Base-by-base conservation (phyloP, 1,140 invertebrate species). In the Pseudachorutes palmiensis region DNA sequence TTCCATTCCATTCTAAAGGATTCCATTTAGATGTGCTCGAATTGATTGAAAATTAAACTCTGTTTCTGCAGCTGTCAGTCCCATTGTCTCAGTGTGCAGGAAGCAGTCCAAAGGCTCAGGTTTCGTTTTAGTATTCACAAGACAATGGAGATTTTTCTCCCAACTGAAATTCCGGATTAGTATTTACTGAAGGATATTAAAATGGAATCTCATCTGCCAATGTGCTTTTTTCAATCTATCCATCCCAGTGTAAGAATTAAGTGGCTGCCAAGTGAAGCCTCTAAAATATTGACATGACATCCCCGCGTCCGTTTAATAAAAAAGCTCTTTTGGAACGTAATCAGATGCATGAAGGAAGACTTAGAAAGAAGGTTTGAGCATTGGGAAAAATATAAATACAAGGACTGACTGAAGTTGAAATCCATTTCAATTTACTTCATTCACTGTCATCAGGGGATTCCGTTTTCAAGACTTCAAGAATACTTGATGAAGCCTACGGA, bases 391-490 rank as follows among this genome's bases (percentile, higher is more conserved):
- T 55, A 55, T 14, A 24, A 5, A 55, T 5, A 14, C 12, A 16
- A 22, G 24, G 51, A 55, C 12, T n/a, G n/a, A n/a, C n/a, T n/a
- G n/a, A n/a, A n/a, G n/a, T n/a, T n/a, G n/a, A n/a, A n/a, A n/a
- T 3, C 12, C 51, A 55, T 55, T 55, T 55, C 51, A 14, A 55
- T 55, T 55, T 55, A 55, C 24, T 55, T 55, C 51, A 55, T 14
- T 55, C 51, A 55, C 51, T 55, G 51, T 55, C 51, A 55, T 55
- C 51, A 55, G 24, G 51, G 24, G 51, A 55, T 55, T 55, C 12
- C 3, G 24, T 55, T 55, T 55, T n/a, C n/a, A 26, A 55, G 24
- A 55, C 12, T 24, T 55, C 36, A 26, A 55, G 51, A 55, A 26
- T 55, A 14, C 14, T 55, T 55, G 51, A 55, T 45, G 36, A 45